Evolutionary conservation across 2,888 invertebrate genomes (phyloP).

Genomic region (Nineta flava): DNA sequence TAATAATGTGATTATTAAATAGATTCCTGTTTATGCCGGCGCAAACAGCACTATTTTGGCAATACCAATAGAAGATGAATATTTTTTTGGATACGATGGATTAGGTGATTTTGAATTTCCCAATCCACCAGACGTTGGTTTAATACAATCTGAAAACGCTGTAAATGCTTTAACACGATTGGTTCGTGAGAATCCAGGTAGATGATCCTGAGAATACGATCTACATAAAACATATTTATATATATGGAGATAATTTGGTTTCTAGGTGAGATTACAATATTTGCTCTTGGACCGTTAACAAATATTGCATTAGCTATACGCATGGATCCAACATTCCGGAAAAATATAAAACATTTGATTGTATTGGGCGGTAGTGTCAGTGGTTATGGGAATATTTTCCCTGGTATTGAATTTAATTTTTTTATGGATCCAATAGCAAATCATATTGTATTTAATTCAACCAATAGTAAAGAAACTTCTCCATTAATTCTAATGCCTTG

Average conservation of each 20-base stretch:
- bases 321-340: conserved; percentile 21
- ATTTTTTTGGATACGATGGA: conserved; percentile 30
- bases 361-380: conserved; percentile 23
- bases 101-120: conserved; percentile 30
- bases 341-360: conserved; percentile 19
- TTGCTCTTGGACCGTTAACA: conserved; percentile 34
- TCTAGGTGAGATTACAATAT: conserved; percentile 20
- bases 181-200: conserved; percentile 21
- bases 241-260: background rate
- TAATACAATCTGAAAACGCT: conserved; percentile 25
- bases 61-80: conserved; percentile 13
- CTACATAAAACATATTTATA: background rate
- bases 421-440: conserved; percentile 33
- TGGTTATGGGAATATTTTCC: conserved; percentile 22
- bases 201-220: background rate
- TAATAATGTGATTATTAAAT: too few species aligned
- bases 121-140: conserved; percentile 18
- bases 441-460: conserved; percentile 5
- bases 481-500: conserved; percentile 2
- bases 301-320: conserved; percentile 35
- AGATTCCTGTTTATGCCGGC: conserved; percentile 34
- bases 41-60: conserved; percentile 20
- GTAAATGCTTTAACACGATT: conserved; percentile 26
- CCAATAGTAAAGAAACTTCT: background rate
- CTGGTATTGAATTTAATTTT: conserved; percentile 41